A percentile compares a stretch with the other conserved stretches of the same genome.
Conservation (phyloP, 2,888 invertebrate genomes). For the Anticlea derivata region DNA sequence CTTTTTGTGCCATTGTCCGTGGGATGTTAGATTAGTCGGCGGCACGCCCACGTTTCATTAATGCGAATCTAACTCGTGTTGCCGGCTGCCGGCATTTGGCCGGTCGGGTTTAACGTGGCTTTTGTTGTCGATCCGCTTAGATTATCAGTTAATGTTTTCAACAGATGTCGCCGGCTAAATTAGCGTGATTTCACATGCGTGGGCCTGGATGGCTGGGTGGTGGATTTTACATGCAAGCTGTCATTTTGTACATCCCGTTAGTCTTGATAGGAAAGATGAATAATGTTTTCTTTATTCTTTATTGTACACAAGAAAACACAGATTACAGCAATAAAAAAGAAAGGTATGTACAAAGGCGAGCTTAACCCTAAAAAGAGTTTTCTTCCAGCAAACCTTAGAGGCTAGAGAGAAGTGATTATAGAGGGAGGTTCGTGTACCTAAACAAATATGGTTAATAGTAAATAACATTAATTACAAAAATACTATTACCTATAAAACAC, state of each 20-base stretch:
- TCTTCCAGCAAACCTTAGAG: no score
- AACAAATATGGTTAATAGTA: no score
- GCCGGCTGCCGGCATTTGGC: slow-evolving; percentile 56
- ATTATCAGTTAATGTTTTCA: slow-evolving; percentile 54
- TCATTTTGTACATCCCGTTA: not conserved
- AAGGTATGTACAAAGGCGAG: no score
- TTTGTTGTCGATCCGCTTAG: slow-evolving; percentile 61
- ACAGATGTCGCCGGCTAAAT: slow-evolving; percentile 55
- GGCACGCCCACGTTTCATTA: slow-evolving; percentile 73
- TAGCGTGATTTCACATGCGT: slow-evolving; percentile 31
- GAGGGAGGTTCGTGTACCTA: no score
- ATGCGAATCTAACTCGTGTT: slow-evolving; percentile 75
- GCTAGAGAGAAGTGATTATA: no score
- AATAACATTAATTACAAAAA: no score
- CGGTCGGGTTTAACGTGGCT: slow-evolving; percentile 54
- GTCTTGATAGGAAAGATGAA: not conserved
- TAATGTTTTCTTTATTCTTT: no score
- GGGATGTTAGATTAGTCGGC: slow-evolving; percentile 63
- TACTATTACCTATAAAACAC: no score
- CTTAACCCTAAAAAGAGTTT: no score
- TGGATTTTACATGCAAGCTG: slow-evolving; percentile 21
- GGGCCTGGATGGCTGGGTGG: no score
- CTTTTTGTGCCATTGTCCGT: slow-evolving; percentile 64
- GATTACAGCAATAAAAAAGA: no score
- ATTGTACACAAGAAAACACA: no score